These are phyloP conservation scores for Chrysochloris asiatica DNA, from an alignment of 2,113 vertebrate species.

Conservation along the genomic window DNA sequence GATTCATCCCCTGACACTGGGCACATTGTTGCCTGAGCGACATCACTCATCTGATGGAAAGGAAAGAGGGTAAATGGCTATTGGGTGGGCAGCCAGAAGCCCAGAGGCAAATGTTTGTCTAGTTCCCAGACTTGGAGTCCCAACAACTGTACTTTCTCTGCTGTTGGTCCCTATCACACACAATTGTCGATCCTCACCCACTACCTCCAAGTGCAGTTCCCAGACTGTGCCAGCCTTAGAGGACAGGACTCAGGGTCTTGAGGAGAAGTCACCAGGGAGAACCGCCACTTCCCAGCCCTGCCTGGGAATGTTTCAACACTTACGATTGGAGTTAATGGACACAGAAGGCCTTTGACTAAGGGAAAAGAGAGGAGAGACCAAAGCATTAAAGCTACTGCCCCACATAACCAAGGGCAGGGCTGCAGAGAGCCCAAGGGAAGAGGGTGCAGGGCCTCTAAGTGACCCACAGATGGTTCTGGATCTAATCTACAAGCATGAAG, in stretches of 20 bases:
- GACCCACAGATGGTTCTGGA: background rate
- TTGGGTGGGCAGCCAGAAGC: background rate
- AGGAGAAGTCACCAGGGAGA: background rate
- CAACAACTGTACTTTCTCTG: background rate
- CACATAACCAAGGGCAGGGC: no score
- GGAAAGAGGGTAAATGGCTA: background rate
- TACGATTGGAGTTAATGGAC: no score
- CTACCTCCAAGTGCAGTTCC: background rate
- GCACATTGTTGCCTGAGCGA: background rate
- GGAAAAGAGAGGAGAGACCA: background rate
- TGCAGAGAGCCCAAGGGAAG: background rate
- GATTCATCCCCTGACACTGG: background rate
- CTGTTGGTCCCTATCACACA: background rate
- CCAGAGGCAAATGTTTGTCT: background rate
- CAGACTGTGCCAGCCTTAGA: background rate
- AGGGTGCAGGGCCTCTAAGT: no score
- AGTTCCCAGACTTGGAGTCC: background rate
- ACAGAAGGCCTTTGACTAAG: background rate
- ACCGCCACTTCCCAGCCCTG: background rate
- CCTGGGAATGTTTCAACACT: no score
- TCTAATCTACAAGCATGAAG: background rate
- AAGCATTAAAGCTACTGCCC: background rate
- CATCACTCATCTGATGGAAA: background rate
- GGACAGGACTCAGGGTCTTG: background rate
- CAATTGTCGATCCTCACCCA: background rate